Conservation (phyloP, 37 sponge, comb jelly and placozoan species). For the Beroe ovata region DNA sequence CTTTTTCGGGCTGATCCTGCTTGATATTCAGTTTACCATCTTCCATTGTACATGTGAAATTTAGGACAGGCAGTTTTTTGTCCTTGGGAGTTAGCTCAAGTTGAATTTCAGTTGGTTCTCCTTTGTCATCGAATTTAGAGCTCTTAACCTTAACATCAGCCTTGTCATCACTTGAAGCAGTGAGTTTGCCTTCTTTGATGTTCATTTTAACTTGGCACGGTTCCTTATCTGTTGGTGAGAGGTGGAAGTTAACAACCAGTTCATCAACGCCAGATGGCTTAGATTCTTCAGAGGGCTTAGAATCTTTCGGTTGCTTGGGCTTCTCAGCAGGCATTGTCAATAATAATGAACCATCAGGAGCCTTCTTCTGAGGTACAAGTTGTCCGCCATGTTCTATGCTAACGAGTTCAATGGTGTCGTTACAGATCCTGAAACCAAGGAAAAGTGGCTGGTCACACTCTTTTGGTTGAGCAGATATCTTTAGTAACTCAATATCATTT, state of each 20-base stretch:
- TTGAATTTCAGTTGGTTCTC: conserved; percentile 53
- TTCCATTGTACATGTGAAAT: conserved; percentile 35
- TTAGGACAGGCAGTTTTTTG: neutral
- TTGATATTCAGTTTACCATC: conserved; percentile 4
- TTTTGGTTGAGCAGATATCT: conserved; percentile 13
- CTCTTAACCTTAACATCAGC: conserved; percentile 65
- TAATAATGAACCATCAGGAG: conserved; percentile 7
- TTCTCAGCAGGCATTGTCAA: conserved; percentile 10
- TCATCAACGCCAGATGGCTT: neutral
- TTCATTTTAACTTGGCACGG: conserved; percentile 45
- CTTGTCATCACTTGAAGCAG: conserved; percentile 35
- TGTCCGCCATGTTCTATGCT: conserved; percentile 61
- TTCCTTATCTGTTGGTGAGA: conserved; percentile 39
- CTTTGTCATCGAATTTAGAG: conserved; percentile 38
- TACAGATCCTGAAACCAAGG: conserved; percentile 19
- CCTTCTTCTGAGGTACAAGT: conserved; percentile 13
- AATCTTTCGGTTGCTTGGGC: conserved; percentile 28
- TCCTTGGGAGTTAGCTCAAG: conserved; percentile 58
- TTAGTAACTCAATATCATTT: conserved; percentile 36
- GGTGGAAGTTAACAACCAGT: conserved; percentile 26
- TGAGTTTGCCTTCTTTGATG: conserved; percentile 53
- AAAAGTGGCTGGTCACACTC: conserved; percentile 43
- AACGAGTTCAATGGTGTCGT: conserved; percentile 22
- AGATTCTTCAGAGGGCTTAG: conserved; percentile 23
- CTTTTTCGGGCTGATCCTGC: conserved; percentile 18